Base-by-base conservation (phyloP, 2,113 vertebrate species). In the Vombatus ursinus region DNA sequence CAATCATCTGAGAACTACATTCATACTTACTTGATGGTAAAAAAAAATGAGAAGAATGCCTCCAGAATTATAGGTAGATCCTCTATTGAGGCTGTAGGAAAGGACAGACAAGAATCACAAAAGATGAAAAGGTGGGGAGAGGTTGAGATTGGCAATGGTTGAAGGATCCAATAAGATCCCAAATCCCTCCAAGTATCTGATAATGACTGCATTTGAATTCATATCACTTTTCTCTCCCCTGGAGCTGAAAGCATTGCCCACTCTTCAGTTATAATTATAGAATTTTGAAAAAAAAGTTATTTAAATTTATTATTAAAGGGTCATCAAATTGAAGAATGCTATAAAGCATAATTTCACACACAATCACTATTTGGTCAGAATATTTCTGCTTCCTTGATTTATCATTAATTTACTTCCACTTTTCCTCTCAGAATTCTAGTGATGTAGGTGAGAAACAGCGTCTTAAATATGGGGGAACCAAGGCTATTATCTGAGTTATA, bases 251-350 rank as follows among this genome's bases (percentile, higher is more conserved):
- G 47, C 11, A 57, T 49, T 22, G 25, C 89, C 51, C 52, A 93
- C 28, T 91, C 68, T 77, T 77, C 16, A 77, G 68, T 31, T 53
- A 68, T 52, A 90, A n/a, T 96, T 52, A 91, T 53, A 92, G 48
- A 47, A n/a, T 52, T 91, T 47, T 50, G 48, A 50, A 16, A 50
- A 31, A 52, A 31, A 52, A 52, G 53, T 90, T 91, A 84, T 77
- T 53, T 47, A 90, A 50, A 25, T 37, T 31, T 77, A 53, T 51
- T 93, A 37, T 90, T 91, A 93, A 90, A 26, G 3, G 92, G 31
- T 77, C 96, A 94, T 57, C 89, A 28, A 5, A 49, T 52, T 26
- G 61, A 92, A 95, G 47, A 89, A 51, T 28, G 2, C 31, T 25
- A 61, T 44, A 91, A 48, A 53, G 48, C 22, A 77, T 50, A 28